phyloP scores from a whole-genome alignment of 2,888 invertebrate species.

The Temnothorax rugatulus region DNA sequence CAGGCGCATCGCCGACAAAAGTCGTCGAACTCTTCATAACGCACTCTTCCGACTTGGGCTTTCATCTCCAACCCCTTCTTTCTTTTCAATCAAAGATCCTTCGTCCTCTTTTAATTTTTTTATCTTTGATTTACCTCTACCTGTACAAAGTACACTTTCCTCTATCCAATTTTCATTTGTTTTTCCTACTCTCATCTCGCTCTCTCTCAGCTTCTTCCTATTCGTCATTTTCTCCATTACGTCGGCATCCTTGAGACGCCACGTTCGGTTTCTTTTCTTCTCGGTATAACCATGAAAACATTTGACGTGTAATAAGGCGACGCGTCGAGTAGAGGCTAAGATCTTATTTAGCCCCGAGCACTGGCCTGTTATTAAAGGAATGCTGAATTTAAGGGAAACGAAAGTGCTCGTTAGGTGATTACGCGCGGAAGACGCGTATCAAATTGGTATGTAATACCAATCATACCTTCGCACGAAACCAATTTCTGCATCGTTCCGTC shows the following conservation, averaged over 20 bases:
- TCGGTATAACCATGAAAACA: constrained; percentile 54
- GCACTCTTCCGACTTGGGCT: background rate
- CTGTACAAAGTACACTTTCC: background rate
- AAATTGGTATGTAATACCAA: constrained; percentile 46
- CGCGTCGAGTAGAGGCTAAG: constrained; percentile 48
- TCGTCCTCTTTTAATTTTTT: background rate
- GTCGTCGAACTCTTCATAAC: constrained; percentile 6
- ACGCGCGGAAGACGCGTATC: constrained; percentile 59
- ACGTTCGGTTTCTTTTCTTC: constrained; percentile 25
- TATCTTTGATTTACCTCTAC: background rate
- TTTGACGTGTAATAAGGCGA: constrained; percentile 61
- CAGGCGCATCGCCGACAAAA: constrained; percentile 24
- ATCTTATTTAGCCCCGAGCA: constrained; percentile 45
- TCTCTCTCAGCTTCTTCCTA: background rate
- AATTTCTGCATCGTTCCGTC: constrained; percentile 1
- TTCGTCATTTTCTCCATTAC: constrained; percentile 18
- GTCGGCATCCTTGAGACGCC: constrained; percentile 51
- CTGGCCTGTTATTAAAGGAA: constrained; percentile 66
- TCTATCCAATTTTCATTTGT: background rate
- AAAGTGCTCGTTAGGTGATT: constrained; percentile 70
- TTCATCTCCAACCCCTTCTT: background rate
- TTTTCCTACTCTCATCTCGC: background rate
- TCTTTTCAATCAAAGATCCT: background rate
- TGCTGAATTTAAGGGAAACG: constrained; percentile 50
- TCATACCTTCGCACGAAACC: background rate